phyloP scores from a whole-genome alignment of 2,113 vertebrate genomes.

The Anser cygnoides region DNA sequence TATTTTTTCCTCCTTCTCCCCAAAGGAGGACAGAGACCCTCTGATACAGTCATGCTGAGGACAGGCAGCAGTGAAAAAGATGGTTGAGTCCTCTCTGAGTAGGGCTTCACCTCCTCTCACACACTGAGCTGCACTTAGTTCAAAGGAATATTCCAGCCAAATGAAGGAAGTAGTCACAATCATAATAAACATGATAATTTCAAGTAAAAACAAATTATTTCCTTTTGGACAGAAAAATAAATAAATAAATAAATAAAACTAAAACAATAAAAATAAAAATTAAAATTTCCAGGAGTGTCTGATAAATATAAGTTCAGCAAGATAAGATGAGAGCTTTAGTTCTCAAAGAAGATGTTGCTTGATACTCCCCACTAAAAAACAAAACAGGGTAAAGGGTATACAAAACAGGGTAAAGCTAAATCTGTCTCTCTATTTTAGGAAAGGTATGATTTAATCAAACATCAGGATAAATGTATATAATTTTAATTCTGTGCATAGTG shows the following conservation, averaged over 20 bases:
- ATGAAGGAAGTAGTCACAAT: fast-evolving
- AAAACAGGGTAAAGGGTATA: neutral
- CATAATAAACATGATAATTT: neutral
- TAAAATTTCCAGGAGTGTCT: neutral
- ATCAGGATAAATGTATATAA: neutral
- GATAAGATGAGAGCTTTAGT: neutral
- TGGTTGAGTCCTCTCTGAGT: fast-evolving
- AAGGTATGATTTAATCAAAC: neutral
- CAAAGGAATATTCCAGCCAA: neutral
- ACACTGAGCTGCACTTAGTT: neutral
- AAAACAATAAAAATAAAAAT: neutral
- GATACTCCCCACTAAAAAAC: neutral
- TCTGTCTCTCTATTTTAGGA: neutral
- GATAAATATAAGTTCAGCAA: neutral
- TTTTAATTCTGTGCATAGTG: neutral
- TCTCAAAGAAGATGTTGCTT: neutral
- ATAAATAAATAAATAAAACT: neutral
- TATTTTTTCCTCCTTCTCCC: neutral
- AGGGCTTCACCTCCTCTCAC: neutral
- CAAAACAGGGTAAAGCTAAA: neutral
- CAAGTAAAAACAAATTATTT: neutral
- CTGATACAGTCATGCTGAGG: neutral
- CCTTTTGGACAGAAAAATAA: neutral
- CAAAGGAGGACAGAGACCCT: fast-evolving
- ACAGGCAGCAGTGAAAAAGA: neutral